Conservation (phyloP, 2,113 vertebrate genomes). For the Gavia stellata region DNA sequence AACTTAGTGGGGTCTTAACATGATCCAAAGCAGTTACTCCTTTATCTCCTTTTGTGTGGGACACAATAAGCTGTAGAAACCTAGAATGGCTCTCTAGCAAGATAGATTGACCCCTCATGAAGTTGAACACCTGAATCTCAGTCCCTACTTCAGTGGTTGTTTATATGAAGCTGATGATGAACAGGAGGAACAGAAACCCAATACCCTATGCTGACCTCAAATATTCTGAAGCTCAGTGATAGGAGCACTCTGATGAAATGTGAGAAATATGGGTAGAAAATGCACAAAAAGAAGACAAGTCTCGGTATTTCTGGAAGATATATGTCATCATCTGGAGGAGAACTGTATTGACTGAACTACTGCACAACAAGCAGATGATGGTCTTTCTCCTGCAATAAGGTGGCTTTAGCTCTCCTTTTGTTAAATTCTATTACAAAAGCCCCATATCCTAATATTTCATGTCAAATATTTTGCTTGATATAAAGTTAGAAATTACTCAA, state of each 20-base stretch:
- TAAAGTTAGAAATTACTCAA: background rate
- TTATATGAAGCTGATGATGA: background rate
- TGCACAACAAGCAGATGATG: background rate
- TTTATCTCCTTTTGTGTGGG: background rate
- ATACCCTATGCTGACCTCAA: accelerated
- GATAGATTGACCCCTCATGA: background rate
- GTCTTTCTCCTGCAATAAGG: background rate
- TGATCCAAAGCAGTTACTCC: background rate
- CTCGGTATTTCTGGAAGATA: background rate
- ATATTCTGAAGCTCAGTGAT: background rate
- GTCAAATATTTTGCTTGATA: background rate
- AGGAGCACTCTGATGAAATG: background rate
- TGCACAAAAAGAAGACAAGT: background rate
- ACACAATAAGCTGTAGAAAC: background rate
- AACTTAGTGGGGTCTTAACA: background rate
- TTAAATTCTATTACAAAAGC: background rate
- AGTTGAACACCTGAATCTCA: background rate
- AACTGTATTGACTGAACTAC: background rate
- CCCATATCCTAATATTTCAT: background rate
- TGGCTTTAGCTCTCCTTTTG: background rate
- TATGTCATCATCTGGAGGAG: background rate
- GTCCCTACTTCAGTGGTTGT: background rate
- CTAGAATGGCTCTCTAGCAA: background rate
- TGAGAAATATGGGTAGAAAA: background rate
- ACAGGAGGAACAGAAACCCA: background rate